These are phyloP conservation scores for Cephalopachus bancanus DNA, from an alignment of 2,797 vertebrate species.

Conservation along the genomic window DNA sequence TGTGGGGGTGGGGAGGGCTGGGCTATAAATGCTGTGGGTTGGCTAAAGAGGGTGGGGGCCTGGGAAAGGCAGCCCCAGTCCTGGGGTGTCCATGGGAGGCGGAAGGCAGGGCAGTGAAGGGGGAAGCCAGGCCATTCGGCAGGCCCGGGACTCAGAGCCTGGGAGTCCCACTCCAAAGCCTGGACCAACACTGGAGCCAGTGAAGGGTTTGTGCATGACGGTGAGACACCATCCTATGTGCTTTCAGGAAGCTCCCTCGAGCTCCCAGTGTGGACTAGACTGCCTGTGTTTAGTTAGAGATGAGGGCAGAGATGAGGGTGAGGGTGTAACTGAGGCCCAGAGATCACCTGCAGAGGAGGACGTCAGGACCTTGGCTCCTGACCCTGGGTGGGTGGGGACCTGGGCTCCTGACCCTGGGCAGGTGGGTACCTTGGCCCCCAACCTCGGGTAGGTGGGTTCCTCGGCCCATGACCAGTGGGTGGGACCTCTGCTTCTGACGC, in stretches of 20 bases:
- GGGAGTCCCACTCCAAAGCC: neutral
- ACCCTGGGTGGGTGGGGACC: neutral
- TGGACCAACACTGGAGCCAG: neutral
- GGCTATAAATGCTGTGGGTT: too few species aligned
- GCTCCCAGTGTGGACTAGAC: neutral
- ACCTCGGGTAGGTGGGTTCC: too few species aligned
- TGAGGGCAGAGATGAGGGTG: accelerated
- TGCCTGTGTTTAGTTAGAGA: neutral
- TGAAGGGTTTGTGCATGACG: neutral
- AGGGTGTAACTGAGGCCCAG: neutral
- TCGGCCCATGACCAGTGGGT: too few species aligned
- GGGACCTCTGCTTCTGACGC: too few species aligned
- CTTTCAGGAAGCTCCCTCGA: neutral
- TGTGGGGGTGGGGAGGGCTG: neutral
- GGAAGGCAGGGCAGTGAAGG: accelerated
- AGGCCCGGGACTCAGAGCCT: neutral
- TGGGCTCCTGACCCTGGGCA: neutral
- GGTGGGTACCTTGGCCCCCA: too few species aligned
- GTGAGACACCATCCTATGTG: accelerated
- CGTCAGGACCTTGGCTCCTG: conserved; percentile 69
- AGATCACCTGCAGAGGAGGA: conserved; percentile 74
- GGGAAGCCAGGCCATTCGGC: accelerated
- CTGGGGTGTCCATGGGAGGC: neutral
- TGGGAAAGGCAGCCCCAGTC: neutral
- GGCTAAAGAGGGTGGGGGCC: neutral